phyloP scores from a whole-genome alignment of 2,113 vertebrate genomes.

The Petaurus breviceps region DNA sequence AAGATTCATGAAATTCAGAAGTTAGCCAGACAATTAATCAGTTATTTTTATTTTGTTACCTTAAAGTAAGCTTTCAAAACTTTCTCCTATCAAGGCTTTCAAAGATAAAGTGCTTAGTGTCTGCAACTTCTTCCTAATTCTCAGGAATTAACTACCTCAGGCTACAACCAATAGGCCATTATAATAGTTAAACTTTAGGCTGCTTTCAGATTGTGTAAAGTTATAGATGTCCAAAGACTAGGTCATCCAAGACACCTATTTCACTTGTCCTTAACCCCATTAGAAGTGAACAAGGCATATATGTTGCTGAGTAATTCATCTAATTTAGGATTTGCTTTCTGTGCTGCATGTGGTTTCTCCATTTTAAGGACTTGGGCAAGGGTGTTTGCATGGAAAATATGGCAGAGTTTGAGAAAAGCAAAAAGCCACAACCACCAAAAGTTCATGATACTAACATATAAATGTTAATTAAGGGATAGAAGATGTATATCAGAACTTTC shows the following conservation, averaged over 20 bases:
- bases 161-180: neutral
- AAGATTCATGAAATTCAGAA: constrained; percentile 13
- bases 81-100: constrained; percentile 34
- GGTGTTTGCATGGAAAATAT: constrained; percentile 25
- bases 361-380: constrained; percentile 33
- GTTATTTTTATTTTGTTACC: constrained; percentile 42
- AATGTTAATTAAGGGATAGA: neutral
- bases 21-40: constrained; percentile 48
- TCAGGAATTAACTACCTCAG: constrained; percentile 66
- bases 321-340: neutral
- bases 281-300: neutral
- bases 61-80: constrained; percentile 19
- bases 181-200: neutral
- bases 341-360: neutral
- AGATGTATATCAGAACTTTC: constrained; percentile 7
- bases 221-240: neutral
- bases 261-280: neutral
- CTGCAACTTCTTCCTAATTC: neutral
- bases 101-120: neutral
- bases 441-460: constrained; percentile 5
- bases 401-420: constrained; percentile 9
- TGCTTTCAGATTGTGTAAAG: neutral
- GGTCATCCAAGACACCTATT: neutral
- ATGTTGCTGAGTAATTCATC: neutral
- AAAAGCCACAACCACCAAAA: constrained; percentile 32